Evolutionary conservation across 2,888 invertebrate genomes (phyloP).

Genomic region (Lymantria monacha): DNA sequence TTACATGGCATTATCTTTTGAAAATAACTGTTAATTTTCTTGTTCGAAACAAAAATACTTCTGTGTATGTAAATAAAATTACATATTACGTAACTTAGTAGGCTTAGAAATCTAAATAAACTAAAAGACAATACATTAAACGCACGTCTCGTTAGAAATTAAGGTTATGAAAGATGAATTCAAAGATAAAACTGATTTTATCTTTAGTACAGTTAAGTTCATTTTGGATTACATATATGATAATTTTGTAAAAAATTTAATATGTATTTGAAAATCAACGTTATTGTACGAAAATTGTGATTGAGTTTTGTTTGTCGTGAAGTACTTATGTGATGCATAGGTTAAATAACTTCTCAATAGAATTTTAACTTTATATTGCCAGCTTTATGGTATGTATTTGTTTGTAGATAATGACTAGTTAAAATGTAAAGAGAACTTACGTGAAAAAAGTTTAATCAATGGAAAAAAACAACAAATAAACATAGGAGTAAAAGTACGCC

Average conservation of each 20-base stretch:
- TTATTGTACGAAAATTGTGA: background rate
- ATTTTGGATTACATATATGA: background rate
- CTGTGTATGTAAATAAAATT: background rate
- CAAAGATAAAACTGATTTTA: background rate
- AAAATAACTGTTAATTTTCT: background rate
- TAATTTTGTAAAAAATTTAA: background rate
- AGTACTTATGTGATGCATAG: background rate
- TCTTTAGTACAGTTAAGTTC: background rate
- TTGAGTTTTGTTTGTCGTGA: background rate
- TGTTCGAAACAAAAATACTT: background rate
- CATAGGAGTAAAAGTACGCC: conserved; percentile 22
- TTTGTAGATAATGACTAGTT: background rate
- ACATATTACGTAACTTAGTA: background rate
- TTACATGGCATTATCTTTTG: no score
- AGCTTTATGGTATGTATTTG: conserved; percentile 1
- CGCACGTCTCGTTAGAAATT: conserved; percentile 28
- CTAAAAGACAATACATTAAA: conserved; percentile 26
- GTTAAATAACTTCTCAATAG: background rate
- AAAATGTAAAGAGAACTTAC: conserved; percentile 16
- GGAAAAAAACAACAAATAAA: conserved; percentile 19
- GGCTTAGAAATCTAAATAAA: conserved; percentile 45
- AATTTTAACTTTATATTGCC: background rate
- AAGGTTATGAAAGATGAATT: conserved; percentile 13
- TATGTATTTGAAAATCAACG: background rate
- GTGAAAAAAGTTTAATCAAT: conserved; percentile 33